These are phyloP conservation scores for Chrysaora quinquecirrha DNA, from an alignment of 30 jellyfish, hydroid and myxozoan genomes.

Conservation along the genomic window DNA sequence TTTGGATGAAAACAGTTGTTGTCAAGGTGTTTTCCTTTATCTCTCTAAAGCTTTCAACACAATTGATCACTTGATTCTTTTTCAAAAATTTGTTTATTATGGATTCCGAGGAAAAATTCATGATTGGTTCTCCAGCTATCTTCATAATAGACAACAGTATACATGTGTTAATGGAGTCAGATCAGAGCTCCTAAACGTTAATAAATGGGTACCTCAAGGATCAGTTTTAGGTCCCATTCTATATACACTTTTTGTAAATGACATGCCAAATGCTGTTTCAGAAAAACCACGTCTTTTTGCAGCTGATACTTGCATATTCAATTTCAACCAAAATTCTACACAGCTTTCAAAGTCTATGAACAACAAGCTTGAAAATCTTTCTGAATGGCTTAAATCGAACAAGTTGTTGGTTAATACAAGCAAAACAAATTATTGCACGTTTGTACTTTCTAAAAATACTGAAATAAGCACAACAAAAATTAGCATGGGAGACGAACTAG, in stretches of 20 bases:
- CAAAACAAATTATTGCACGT: background rate
- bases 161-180: background rate
- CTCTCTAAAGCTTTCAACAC: constrained; percentile 22
- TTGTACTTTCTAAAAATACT: background rate
- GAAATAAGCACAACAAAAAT: too few relatives aligned
- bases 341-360: background rate
- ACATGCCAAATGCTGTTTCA: background rate
- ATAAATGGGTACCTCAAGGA: background rate
- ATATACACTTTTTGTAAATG: background rate
- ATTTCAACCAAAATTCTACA: background rate
- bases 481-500: too few relatives aligned
- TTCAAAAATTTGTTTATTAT: background rate
- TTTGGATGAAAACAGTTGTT: background rate
- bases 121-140: background rate
- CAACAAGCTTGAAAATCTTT: background rate
- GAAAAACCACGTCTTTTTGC: background rate
- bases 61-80: background rate
- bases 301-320: background rate
- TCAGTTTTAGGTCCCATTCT: background rate
- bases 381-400: background rate
- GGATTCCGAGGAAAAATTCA: constrained; percentile 1
- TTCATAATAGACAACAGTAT: background rate
- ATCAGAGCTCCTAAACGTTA: background rate
- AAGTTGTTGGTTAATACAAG: too few relatives aligned
- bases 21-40: constrained; percentile 11